These are phyloP conservation scores for Asobara japonica DNA, from an alignment of 1,140 invertebrate genomes.

Conservation along the genomic window DNA sequence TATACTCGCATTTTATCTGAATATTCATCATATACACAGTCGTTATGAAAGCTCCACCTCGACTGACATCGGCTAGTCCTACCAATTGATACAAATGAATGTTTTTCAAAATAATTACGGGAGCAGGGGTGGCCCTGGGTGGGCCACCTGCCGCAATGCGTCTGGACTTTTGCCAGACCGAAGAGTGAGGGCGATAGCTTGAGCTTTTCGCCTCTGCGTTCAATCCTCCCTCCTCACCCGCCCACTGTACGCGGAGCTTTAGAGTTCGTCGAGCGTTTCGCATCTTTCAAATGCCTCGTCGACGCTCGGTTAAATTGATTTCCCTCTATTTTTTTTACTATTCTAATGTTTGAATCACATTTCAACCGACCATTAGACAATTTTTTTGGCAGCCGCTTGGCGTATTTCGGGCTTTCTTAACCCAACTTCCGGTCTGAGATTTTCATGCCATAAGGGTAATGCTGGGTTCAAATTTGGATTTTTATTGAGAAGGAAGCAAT, in stretches of 20 bases:
- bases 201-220: constrained; percentile 18
- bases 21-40: no score
- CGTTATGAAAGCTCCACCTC: background rate
- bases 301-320: background rate
- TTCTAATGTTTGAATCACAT: background rate
- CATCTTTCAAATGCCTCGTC: background rate
- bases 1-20: no score
- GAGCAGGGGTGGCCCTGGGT: constrained; percentile 20
- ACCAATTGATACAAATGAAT: background rate
- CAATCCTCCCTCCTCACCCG: background rate
- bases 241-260: background rate
- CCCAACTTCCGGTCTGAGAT: no score
- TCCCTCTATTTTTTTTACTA: background rate
- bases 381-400: background rate
- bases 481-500: no score
- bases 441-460: no score
- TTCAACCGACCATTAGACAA: background rate
- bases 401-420: background rate
- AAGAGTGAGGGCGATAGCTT: background rate
- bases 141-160: constrained; percentile 53
- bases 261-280: background rate
- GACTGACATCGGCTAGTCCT: background rate
- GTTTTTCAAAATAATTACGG: constrained; percentile 6
- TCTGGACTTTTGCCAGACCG: constrained; percentile 51
- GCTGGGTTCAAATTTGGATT: no score